These are phyloP conservation scores for Nephrocerus scutellatus DNA, from an alignment of 2,888 invertebrate genomes.

Conservation along the genomic window DNA sequence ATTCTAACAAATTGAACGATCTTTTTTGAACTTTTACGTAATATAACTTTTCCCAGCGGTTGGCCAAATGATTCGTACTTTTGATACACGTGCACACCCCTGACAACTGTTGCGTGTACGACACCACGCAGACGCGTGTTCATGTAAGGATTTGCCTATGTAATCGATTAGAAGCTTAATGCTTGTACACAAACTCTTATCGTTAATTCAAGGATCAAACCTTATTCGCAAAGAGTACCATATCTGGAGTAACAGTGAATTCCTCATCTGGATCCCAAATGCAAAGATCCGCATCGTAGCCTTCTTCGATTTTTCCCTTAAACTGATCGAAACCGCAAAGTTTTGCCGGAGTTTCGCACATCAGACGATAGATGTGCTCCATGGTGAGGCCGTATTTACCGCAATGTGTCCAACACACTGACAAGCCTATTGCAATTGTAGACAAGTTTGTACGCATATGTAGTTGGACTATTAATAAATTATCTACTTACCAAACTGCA, in stretches of 20 bases:
- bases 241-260: constrained; percentile 53
- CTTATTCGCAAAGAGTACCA: constrained; percentile 63
- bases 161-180: constrained; percentile 17
- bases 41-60: constrained; percentile 42
- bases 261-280: constrained; percentile 61
- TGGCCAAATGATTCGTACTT: constrained; percentile 44
- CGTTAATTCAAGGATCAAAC: constrained; percentile 44
- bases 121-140: constrained; percentile 55
- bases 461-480: background rate
- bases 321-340: constrained; percentile 55
- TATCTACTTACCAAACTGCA: constrained; percentile 57
- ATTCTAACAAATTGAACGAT: constrained; percentile 42
- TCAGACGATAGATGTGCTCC: constrained; percentile 52
- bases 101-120: constrained; percentile 58
- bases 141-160: constrained; percentile 61
- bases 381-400: constrained; percentile 51
- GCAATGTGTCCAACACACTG: constrained; percentile 63
- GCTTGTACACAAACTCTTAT: background rate
- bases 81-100: constrained; percentile 57
- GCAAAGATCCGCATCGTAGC: constrained; percentile 65
- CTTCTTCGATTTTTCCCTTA: constrained; percentile 58
- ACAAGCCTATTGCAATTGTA: constrained; percentile 50
- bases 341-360: constrained; percentile 57
- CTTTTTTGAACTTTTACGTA: constrained; percentile 38
- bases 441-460: background rate